phyloP scores from a whole-genome alignment of 2,888 invertebrate genomes.

The Iphiclides podalirius region DNA sequence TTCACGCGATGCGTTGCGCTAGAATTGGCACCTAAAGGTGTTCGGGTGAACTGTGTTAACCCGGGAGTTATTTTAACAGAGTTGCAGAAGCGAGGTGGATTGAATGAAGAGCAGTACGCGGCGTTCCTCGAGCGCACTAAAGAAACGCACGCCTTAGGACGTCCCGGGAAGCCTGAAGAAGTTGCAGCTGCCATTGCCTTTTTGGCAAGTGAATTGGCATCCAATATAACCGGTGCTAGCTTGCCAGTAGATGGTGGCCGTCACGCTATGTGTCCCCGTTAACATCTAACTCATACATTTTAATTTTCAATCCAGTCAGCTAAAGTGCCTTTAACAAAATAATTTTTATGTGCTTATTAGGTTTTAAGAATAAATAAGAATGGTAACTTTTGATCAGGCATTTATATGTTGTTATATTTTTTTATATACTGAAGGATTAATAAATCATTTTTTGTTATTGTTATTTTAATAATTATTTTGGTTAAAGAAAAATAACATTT shows the following conservation, averaged over 20 bases:
- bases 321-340: conserved; percentile 11
- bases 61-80: conserved; percentile 96
- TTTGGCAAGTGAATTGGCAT: conserved; percentile 92
- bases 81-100: conserved; percentile 91
- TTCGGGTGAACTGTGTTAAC: conserved; percentile 94
- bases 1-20: conserved; percentile 95
- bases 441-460: neutral
- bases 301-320: neutral
- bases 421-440: conserved; percentile 3
- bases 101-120: conserved; percentile 89
- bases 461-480: neutral
- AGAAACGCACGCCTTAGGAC: conserved; percentile 94
- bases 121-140: conserved; percentile 91
- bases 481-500: neutral
- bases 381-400: conserved; percentile 7
- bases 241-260: conserved; percentile 97
- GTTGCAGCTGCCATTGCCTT: conserved; percentile 95
- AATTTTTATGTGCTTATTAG: conserved; percentile 17
- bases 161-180: conserved; percentile 91
- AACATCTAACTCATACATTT: conserved; percentile 40
- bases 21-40: conserved; percentile 89
- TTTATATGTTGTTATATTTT: conserved; percentile 15
- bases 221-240: conserved; percentile 94
- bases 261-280: conserved; percentile 95
- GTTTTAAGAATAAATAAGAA: conserved; percentile 15